Evolutionary conservation across 2,888 invertebrate species (phyloP), one percentile per base, ranked within the genome.

Genomic region (Brachypterus glaber): DNA sequence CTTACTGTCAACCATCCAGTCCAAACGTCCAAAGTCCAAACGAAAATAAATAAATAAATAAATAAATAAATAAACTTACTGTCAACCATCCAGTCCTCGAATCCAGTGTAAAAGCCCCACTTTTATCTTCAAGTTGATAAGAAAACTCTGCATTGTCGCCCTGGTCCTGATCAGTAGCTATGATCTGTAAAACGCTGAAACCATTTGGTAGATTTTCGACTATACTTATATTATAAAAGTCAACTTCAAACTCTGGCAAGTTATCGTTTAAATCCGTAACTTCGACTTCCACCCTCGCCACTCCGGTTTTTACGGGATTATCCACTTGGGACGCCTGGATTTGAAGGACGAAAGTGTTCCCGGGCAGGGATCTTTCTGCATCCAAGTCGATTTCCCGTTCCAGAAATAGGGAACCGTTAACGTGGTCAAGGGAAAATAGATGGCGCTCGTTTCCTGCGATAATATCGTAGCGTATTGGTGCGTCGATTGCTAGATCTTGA

Each of bases 191-290:
- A 3, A 79, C 77, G 50, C 77, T 77, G 53, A 79, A 79, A 2
- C 89, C 89, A 50, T 85, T 87, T 0, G 90, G 90, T 17, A 90
- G 68, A 60, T 91, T 91, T 60, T 91, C 91, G 29, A 90, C 89
- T 45, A 91, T 90, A 48, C 89, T 90, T 46, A 91, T 89, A 52
- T 90, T 90, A 58, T 91, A 90, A 53, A 85, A 79, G 53, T 88
- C 88, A 0, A 86, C 87, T 58, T 90, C 89, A 49, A 91, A 91
- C 52, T 86, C 82, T 0, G 89, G 89, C 14, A 83, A 66, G 60
- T 90, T 89, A 58, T 90, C 89, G 53, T 90, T 87, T 7, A 87
- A 63, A 54, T 88, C 87, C 24, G 81, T 56, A 2, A 87, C 67
- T 61, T 86, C 76, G 0, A 88, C 67, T 59, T 85, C 84, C 0